Evolutionary conservation across 2,888 invertebrate genomes (phyloP).

Genomic region (Xestia xanthographa): DNA sequence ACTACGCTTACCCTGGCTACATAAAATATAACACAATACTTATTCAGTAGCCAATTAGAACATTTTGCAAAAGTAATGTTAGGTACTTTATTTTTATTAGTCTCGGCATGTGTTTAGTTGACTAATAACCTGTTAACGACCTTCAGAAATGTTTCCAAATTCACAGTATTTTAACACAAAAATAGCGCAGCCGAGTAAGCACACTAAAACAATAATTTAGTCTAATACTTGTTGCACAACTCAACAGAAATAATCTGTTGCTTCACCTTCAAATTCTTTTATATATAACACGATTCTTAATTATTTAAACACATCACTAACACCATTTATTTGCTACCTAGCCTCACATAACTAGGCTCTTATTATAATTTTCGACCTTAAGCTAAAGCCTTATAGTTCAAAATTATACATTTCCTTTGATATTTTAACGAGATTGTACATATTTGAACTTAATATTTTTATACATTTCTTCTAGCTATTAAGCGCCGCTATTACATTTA

Average conservation of each 20-base stretch:
- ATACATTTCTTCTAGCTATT: constrained; percentile 64
- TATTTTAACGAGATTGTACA: constrained; percentile 51
- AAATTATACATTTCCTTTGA: constrained; percentile 37
- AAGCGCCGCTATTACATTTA: constrained; percentile 53
- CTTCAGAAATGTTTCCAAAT: background rate
- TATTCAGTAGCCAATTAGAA: background rate
- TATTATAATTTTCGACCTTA: constrained; percentile 50
- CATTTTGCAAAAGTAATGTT: constrained; percentile 12
- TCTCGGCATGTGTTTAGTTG: constrained; percentile 1
- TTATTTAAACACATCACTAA: constrained; percentile 64
- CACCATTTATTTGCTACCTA: constrained; percentile 60
- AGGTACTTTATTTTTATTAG: constrained; percentile 13
- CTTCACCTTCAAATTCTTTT: constrained; percentile 14
- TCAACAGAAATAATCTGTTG: constrained; percentile 38
- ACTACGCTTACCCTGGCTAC: constrained; percentile 35
- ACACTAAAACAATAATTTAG: constrained; percentile 50
- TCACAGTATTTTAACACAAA: background rate
- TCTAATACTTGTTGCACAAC: constrained; percentile 41
- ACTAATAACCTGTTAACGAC: background rate
- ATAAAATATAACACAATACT: constrained; percentile 7
- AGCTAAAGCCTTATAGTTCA: constrained; percentile 44
- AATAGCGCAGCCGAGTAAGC: constrained; percentile 39
- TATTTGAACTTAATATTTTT: constrained; percentile 54
- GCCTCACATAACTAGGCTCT: constrained; percentile 52
- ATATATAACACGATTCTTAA: constrained; percentile 46